phyloP scores from a whole-genome alignment of 2,797 vertebrate genomes.

The Hemibagrus guttatus region DNA sequence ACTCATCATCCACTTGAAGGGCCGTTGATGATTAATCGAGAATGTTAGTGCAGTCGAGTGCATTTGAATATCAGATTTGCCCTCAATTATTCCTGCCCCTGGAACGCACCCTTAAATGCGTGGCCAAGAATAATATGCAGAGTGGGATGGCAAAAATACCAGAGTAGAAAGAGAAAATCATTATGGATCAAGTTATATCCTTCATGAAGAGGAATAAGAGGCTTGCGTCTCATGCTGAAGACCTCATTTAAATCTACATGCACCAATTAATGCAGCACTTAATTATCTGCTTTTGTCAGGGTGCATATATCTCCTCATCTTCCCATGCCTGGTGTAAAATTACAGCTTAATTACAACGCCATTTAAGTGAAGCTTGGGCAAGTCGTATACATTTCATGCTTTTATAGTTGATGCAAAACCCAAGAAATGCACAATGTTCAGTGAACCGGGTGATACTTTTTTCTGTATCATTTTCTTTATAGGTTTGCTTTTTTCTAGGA shows the following conservation, averaged over 20 bases:
- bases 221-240: slow-evolving; percentile 32
- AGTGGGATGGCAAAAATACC: slow-evolving; percentile 23
- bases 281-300: slow-evolving; percentile 51
- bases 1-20: neutral
- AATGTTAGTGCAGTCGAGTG: neutral
- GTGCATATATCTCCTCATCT: slow-evolving; percentile 37
- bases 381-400: slow-evolving; percentile 10
- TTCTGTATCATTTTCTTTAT: slow-evolving; percentile 20
- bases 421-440: slow-evolving; percentile 10
- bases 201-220: slow-evolving; percentile 36
- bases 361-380: slow-evolving; percentile 30
- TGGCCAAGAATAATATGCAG: slow-evolving; percentile 16
- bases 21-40: neutral
- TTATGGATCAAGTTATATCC: slow-evolving; percentile 11
- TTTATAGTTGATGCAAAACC: slow-evolving; percentile 30
- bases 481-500: neutral
- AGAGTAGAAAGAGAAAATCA: slow-evolving; percentile 2
- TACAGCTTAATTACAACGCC: slow-evolving; percentile 45
- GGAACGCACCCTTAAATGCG: slow-evolving; percentile 1
- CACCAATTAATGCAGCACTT: slow-evolving; percentile 46
- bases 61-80: slow-evolving; percentile 22
- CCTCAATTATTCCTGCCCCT: slow-evolving; percentile 14
- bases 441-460: slow-evolving; percentile 1
- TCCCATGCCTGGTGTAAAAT: slow-evolving; percentile 41
- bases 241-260: slow-evolving; percentile 47